Percentiles rank a stretch among this genome's conserved stretches.
Evolutionary conservation across 2,797 vertebrate species (phyloP).

Genomic region (Sebastes miniatus): DNA sequence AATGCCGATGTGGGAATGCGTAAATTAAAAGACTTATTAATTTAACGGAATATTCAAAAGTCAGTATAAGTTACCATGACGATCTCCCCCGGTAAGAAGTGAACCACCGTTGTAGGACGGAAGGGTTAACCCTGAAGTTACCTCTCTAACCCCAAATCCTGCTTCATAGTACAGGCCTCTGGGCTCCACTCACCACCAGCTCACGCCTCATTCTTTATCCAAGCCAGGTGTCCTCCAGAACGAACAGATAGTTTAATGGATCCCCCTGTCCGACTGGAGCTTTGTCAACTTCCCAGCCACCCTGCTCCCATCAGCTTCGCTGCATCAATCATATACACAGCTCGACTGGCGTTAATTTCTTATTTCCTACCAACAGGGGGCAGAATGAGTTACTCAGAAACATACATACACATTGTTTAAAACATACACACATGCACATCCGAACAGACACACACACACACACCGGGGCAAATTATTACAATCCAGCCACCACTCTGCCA

Average conservation of each 20-base stretch:
- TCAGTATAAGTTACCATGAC: too few relatives aligned
- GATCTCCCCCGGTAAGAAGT: too few relatives aligned
- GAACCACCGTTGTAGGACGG: too few relatives aligned
- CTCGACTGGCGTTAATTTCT: neutral
- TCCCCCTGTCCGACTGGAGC: conserved; percentile 3
- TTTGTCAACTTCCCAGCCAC: conserved; percentile 28
- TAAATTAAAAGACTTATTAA: too few relatives aligned
- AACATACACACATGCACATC: neutral
- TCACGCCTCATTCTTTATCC: conserved; percentile 29
- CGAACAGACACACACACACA: neutral
- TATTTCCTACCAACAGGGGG: conserved; percentile 36
- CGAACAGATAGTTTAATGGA: conserved; percentile 32
- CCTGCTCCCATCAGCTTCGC: neutral
- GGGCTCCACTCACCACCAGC: neutral
- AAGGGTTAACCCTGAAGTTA: too few relatives aligned
- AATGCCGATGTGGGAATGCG: too few relatives aligned
- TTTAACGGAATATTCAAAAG: too few relatives aligned
- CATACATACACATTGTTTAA: neutral
- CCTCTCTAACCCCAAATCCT: too few relatives aligned
- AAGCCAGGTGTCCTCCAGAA: conserved; percentile 19
- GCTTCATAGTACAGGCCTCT: too few relatives aligned
- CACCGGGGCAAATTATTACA: neutral
- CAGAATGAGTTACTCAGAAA: neutral
- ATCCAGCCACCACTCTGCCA: neutral
- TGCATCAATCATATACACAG: conserved; percentile 30